These are phyloP conservation scores for Lypha dubia DNA, from an alignment of 2,888 invertebrate species.

Conservation along the genomic window DNA sequence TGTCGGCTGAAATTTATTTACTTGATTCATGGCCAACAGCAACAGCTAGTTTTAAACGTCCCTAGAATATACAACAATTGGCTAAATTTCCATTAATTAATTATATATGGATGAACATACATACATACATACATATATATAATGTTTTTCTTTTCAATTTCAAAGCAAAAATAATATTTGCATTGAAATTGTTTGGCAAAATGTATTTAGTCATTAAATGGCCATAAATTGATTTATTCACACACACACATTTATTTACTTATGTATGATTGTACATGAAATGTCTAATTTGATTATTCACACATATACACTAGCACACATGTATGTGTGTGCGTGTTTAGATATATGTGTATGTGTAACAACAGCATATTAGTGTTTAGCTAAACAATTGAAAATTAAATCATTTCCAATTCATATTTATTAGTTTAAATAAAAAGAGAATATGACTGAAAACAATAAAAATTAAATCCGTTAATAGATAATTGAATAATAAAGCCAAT, in stretches of 20 bases:
- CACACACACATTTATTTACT: too few relatives aligned
- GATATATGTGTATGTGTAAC: not conserved
- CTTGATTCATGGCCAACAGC: not conserved
- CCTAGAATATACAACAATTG: not conserved
- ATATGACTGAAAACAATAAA: not conserved
- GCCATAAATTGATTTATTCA: not conserved
- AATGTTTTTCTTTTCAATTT: too few relatives aligned
- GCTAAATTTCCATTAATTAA: constrained; percentile 21
- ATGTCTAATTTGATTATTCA: not conserved
- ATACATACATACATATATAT: too few relatives aligned
- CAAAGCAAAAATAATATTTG: not conserved
- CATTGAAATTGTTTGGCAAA: not conserved
- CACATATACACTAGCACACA: not conserved
- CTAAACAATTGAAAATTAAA: constrained; percentile 19
- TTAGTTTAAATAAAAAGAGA: not conserved
- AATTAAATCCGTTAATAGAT: not conserved
- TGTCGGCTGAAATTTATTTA: not conserved
- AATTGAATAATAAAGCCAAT: not conserved
- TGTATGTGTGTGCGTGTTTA: not conserved
- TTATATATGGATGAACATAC: too few relatives aligned
- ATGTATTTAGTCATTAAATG: constrained; percentile 7
- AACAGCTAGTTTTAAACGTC: not conserved
- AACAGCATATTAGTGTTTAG: constrained; percentile 9
- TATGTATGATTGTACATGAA: not conserved
- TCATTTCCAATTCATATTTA: constrained; percentile 22